Evolutionary conservation across 2,113 vertebrate genomes (phyloP).

Genomic region (Leucopternis melanops): DNA sequence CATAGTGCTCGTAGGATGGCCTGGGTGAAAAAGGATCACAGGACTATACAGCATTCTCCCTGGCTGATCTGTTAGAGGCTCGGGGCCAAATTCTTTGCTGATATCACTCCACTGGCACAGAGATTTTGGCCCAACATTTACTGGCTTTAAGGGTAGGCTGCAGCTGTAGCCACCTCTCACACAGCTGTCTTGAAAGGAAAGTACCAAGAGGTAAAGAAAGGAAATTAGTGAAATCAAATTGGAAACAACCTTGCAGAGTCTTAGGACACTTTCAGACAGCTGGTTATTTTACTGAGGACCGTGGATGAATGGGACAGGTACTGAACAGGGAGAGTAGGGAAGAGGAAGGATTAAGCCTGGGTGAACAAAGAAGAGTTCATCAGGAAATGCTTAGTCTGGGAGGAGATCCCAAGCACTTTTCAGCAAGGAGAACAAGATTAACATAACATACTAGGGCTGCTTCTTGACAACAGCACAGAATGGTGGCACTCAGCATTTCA

Average conservation of each 20-base stretch:
- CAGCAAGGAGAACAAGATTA: neutral
- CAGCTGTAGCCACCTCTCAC: neutral
- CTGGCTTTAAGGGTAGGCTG: neutral
- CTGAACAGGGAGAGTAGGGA: neutral
- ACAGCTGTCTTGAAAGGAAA: neutral
- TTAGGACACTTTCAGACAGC: neutral
- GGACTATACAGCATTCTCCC: neutral
- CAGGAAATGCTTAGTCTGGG: neutral
- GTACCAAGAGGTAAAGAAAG: neutral
- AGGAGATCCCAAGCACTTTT: neutral
- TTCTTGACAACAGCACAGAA: neutral
- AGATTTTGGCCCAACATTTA: neutral
- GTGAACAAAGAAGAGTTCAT: neutral
- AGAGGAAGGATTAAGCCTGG: neutral
- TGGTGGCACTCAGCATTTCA: neutral
- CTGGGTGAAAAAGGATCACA: neutral
- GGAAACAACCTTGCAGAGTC: neutral
- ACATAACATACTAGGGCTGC: neutral
- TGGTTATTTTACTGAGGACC: neutral
- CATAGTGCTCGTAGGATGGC: fast-evolving
- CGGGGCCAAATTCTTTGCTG: neutral
- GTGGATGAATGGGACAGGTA: neutral
- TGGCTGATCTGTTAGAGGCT: neutral
- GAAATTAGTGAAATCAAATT: neutral
- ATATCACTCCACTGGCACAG: neutral